Conservation (phyloP, 2,888 invertebrate genomes). For the Torymus texanus region DNA sequence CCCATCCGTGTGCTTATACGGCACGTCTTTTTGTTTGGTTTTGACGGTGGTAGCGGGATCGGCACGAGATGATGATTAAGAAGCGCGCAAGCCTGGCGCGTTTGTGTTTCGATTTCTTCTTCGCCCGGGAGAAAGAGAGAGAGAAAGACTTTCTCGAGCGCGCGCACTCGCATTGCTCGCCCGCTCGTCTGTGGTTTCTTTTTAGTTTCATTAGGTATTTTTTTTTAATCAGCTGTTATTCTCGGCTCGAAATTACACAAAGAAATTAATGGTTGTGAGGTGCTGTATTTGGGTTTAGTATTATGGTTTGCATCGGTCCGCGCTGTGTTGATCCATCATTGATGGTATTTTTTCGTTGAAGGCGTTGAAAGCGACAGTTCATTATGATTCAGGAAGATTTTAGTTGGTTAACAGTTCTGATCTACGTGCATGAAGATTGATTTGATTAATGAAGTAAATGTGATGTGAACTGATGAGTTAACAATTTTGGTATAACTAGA, state of each 20-base stretch:
- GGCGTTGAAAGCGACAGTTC: too few species aligned
- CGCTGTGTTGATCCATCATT: background rate
- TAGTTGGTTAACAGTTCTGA: too few species aligned
- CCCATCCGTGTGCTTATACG: too few species aligned
- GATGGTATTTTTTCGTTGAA: background rate
- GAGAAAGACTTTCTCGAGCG: constrained; percentile 33
- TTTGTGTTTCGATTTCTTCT: constrained; percentile 22
- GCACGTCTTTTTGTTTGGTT: background rate
- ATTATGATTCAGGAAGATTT: too few species aligned
- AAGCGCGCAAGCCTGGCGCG: background rate
- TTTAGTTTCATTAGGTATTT: constrained; percentile 39
- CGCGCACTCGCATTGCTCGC: too few species aligned
- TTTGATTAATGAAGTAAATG: too few species aligned
- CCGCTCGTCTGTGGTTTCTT: constrained; percentile 2
- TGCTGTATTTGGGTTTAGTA: background rate
- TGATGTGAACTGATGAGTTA: too few species aligned
- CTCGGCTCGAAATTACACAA: background rate
- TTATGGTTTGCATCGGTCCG: background rate
- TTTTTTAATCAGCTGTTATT: background rate
- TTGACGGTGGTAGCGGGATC: too few species aligned
- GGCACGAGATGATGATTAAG: constrained; percentile 8
- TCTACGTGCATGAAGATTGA: too few species aligned
- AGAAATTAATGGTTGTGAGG: too few species aligned
- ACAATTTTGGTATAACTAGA: too few species aligned
- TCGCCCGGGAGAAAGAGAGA: background rate